A percentile compares a stretch with the other conserved stretches of the same genome.
These are phyloP conservation scores for Scaptomyza polygonia DNA, from an alignment of 2,888 invertebrate species.

Conservation along the genomic window DNA sequence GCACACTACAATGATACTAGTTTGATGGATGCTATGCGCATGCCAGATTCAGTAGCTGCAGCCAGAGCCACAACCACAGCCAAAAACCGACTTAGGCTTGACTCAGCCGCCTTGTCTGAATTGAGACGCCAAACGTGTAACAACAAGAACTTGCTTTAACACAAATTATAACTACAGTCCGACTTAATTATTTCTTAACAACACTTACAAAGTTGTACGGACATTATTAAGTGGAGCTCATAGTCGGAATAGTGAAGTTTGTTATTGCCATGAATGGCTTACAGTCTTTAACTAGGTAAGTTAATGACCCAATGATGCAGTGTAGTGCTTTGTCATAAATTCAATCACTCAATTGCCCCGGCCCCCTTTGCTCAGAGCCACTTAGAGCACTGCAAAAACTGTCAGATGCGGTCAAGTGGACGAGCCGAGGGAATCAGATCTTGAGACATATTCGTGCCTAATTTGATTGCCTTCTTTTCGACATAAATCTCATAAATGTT, in stretches of 20 bases:
- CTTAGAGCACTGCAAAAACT: conserved; percentile 34
- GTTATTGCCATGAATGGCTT: conserved; percentile 27
- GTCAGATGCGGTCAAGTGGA: conserved; percentile 63
- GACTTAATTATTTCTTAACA: conserved; percentile 10
- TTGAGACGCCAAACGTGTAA: conserved; percentile 48
- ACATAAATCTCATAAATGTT: neutral
- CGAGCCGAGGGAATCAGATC: conserved; percentile 28
- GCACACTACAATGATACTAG: conserved; percentile 21
- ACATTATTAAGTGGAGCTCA: neutral
- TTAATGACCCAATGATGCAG: conserved; percentile 23
- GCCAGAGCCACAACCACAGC: conserved; percentile 39
- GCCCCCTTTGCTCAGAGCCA: conserved; percentile 21
- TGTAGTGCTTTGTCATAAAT: conserved; percentile 11
- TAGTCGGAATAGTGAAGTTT: neutral
- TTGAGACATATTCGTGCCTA: conserved; percentile 33
- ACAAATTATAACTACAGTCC: conserved; percentile 8
- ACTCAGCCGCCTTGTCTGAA: conserved; percentile 57
- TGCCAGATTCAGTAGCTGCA: conserved; percentile 47
- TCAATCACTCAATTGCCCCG: conserved; percentile 36
- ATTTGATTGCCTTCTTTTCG: conserved; percentile 44
- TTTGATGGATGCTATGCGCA: conserved; percentile 59
- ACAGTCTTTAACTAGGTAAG: conserved; percentile 47
- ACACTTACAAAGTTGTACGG: conserved; percentile 2
- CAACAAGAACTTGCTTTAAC: conserved; percentile 38
- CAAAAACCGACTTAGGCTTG: conserved; percentile 52